These are phyloP conservation scores for Chelmon rostratus DNA, from an alignment of 2,797 vertebrate genomes.

Conservation along the genomic window DNA sequence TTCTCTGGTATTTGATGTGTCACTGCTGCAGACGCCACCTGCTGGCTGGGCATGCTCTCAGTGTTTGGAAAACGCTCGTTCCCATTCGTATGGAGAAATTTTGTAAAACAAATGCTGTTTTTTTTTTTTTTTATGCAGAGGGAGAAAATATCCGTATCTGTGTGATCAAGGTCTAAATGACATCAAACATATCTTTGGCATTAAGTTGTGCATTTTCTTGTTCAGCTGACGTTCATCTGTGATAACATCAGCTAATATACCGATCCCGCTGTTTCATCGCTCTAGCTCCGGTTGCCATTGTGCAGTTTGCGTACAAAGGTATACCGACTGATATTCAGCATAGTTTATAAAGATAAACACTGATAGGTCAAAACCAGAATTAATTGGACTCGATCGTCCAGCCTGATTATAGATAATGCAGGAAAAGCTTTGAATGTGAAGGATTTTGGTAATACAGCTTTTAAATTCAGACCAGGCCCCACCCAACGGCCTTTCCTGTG, in stretches of 20 bases:
- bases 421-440: slow-evolving; percentile 1
- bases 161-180: no score
- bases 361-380: slow-evolving; percentile 15
- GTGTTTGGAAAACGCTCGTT: no score
- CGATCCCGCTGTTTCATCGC: neutral
- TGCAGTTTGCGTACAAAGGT: neutral
- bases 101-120: no score
- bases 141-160: no score
- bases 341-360: neutral
- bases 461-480: slow-evolving; percentile 28
- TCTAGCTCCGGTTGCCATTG: neutral
- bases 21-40: no score
- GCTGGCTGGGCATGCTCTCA: no score
- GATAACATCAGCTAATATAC: no score
- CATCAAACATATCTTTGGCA: neutral
- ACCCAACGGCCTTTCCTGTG: slow-evolving; percentile 7
- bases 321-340: no score
- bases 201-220: neutral
- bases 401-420: slow-evolving; percentile 1
- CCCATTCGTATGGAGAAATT: no score
- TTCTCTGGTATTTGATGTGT: no score
- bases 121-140: no score
- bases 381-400: neutral
- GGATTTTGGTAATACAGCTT: slow-evolving; percentile 15
- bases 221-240: neutral